Base-by-base conservation (phyloP, 2,797 vertebrate genomes). In the Danio albolineatus region DNA sequence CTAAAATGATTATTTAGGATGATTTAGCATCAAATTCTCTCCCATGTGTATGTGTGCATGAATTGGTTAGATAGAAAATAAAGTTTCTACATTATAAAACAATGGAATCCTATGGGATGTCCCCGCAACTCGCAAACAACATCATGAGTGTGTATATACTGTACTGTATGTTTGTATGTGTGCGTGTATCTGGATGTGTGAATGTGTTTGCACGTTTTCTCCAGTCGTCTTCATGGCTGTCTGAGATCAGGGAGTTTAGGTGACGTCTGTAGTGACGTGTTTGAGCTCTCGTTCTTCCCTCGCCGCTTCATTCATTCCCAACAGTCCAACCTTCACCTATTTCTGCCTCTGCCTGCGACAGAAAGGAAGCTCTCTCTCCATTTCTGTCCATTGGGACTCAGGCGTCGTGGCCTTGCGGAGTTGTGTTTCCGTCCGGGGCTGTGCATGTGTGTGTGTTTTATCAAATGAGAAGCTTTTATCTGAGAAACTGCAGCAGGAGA, bases 311-410 rank as follows among this genome's bases (percentile, higher is more conserved):
- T 79, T 72, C 57, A 72, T 53, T 62, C 67, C 77, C 67, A 71
- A 66, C 46, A 62, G 56, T 61, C 14, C 57, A 62, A 78, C 66
- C 66, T 61, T 38, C 49, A 73, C 46, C 44, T 73, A 73, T 73
- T 73, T 73, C 17, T 73, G 70, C 70, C 70, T 70, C 39, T 54
- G 70, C 54, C 54, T 73, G 39, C 17, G 73, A 75, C 43, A 61
- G 44, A 75, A 14, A 61, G 73, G 59, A 62, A 75, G 44, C 54
- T 73, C 71, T 28, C 19, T 17, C 41, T 44, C 56, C 14, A 38
- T 36, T 46, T 73, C 54, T n/a, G n/a, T 46, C 71, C 14, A 6
- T 6, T n/a, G 17, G 51, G 53, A 44, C 41, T 17, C 10, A 19
- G 12, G 48, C 7, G 5, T 38, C 28, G 13, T 10, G 44, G 65